Conservation (phyloP, 2,113 vertebrate species). For the Bos indicus region DNA sequence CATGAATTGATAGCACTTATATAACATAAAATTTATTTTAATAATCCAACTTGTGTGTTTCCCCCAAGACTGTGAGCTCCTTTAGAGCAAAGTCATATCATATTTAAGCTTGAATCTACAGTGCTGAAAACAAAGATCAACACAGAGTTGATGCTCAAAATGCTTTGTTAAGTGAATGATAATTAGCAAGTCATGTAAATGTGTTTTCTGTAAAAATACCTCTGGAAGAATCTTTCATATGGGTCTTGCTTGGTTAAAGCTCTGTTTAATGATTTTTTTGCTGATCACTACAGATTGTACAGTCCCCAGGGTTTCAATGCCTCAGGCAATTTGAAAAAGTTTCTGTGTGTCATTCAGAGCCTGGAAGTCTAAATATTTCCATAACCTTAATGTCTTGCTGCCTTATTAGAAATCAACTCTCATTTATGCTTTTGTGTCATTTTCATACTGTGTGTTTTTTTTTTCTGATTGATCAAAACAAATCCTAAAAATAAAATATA, state of each 20-base stretch:
- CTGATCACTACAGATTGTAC: neutral
- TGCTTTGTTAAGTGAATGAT: neutral
- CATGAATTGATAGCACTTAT: neutral
- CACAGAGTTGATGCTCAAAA: neutral
- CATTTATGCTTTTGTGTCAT: neutral
- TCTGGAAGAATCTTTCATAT: neutral
- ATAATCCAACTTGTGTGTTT: neutral
- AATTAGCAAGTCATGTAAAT: neutral
- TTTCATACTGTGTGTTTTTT: neutral
- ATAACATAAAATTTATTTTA: neutral
- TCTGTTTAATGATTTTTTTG: conserved; percentile 18
- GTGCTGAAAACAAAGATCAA: neutral
- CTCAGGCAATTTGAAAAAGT: conserved; percentile 6
- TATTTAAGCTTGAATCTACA: neutral
- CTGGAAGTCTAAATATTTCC: conserved; percentile 37
- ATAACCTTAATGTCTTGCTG: neutral
- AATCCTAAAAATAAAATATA: conserved; percentile 18
- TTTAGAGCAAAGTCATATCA: neutral
- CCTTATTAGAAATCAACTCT: neutral
- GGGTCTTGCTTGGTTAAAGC: neutral
- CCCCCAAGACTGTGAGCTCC: neutral
- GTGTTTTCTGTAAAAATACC: neutral
- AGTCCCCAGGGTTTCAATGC: neutral
- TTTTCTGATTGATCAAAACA: neutral
- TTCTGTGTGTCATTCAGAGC: neutral